phyloP scores from a whole-genome alignment of 2,113 vertebrate species.

The Sinocyclocheilus rhinocerous region DNA sequence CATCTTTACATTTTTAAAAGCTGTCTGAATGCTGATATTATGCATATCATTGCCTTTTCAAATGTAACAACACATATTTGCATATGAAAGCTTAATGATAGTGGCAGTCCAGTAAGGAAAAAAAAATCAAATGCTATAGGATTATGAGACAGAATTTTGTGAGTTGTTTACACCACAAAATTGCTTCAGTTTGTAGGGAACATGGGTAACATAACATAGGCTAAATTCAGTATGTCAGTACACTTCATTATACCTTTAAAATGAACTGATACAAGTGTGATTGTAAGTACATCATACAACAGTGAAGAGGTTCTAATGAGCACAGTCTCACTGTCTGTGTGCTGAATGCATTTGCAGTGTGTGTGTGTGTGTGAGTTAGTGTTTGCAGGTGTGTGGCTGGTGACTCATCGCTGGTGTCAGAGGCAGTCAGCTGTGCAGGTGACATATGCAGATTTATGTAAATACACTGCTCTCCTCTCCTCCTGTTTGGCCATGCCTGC shows the following conservation, averaged over 20 bases:
- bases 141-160: too few species aligned
- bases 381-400: constrained; percentile 52
- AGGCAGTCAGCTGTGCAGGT: constrained; percentile 63
- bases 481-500: constrained; percentile 62
- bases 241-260: neutral
- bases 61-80: too few species aligned
- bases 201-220: neutral
- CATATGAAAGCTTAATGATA: too few species aligned
- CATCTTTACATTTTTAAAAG: too few species aligned
- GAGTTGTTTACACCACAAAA: too few species aligned
- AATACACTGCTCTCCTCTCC: constrained; percentile 64
- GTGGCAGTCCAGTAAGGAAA: too few species aligned
- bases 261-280: neutral
- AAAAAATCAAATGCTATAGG: too few species aligned
- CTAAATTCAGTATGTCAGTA: neutral
- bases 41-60: too few species aligned
- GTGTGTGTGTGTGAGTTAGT: constrained; percentile 13
- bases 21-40: too few species aligned
- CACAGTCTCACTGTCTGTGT: neutral
- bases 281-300: neutral
- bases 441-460: constrained; percentile 77
- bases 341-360: neutral
- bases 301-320: neutral
- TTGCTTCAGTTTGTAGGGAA: neutral
- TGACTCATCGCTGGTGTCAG: constrained; percentile 64